phyloP scores from a whole-genome alignment of 2,113 vertebrate species.

The Sardina pilchardus region DNA sequence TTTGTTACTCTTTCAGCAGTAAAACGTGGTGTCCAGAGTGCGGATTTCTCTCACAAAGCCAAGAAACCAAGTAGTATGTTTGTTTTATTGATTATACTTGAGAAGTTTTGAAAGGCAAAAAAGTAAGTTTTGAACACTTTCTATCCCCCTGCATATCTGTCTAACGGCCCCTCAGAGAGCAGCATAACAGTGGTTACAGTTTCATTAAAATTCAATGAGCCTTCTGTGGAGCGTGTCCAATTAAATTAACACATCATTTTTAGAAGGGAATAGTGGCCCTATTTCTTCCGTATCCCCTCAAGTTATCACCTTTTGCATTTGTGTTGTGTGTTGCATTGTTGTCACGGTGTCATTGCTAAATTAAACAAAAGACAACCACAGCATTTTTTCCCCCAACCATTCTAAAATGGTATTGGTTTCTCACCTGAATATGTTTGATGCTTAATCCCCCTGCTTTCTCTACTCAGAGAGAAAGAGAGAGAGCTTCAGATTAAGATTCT shows the following conservation, averaged over 20 bases:
- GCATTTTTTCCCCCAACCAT: background rate
- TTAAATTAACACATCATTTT: slow-evolving; percentile 1
- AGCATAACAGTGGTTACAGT: background rate
- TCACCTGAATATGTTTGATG: background rate
- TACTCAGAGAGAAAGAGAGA: background rate
- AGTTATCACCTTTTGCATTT: background rate
- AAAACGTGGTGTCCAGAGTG: background rate
- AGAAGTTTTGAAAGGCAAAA: slow-evolving; percentile 1
- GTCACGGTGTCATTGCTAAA: background rate
- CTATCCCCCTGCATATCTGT: background rate
- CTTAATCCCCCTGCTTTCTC: background rate
- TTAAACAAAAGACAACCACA: background rate
- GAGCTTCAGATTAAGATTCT: background rate
- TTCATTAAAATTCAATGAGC: slow-evolving; percentile 19
- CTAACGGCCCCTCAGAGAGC: slow-evolving; percentile 9
- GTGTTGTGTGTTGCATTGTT: no score
- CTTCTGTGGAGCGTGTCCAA: slow-evolving; percentile 9
- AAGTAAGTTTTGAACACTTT: background rate
- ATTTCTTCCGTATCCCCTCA: background rate
- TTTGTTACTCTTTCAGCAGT: background rate
- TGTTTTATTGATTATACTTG: background rate
- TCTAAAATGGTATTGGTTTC: background rate
- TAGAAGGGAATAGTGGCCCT: background rate
- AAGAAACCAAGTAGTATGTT: background rate
- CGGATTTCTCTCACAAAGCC: background rate